Evolutionary conservation across 1,140 invertebrate species (phyloP), one percentile per base, ranked within the genome.

Genomic region (Cylas formicarius): DNA sequence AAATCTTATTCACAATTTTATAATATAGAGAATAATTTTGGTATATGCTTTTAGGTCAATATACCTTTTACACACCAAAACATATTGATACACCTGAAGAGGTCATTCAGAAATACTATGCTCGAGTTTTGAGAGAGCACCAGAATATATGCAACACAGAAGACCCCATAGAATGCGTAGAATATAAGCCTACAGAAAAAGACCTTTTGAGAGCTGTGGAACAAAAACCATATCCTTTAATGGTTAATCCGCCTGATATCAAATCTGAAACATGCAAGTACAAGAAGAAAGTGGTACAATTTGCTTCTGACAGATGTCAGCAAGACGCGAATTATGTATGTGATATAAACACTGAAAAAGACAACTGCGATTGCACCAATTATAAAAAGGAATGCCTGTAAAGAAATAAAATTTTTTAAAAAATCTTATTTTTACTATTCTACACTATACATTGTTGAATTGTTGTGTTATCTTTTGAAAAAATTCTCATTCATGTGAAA

Each of bases 401-500:
- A n/a, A n/a, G n/a, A n/a, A n/a, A n/a, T n/a, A n/a, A n/a, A n/a
- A n/a, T n/a, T n/a, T n/a, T n/a, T n/a, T n/a, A n/a, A n/a, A n/a
- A n/a, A n/a, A n/a, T n/a, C n/a, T n/a, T n/a, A n/a, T n/a, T n/a
- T n/a, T n/a, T n/a, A n/a, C n/a, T n/a, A n/a, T n/a, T 9, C 13
- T 26, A 13, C 8, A 26, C 9, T 26, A 26, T 26, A 26, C 9
- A 13, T 26, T 26, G n/a, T n/a, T n/a, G n/a, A n/a, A n/a, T n/a
- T n/a, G n/a, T n/a, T n/a, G n/a, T 24, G 22, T 51, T 59, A 74
- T 51, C 72, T 69, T 48, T 71, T 74, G 0, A 79, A 80, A 73
- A 86, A 86, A 69, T 85, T 79, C 10, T 71, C 70, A 57, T 81
- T 72, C 83, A 86, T 86, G 14, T 78, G 68, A 21, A 62, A 56